Conservation (phyloP, 2,888 invertebrate species). For the Diplazon laetatorius region DNA sequence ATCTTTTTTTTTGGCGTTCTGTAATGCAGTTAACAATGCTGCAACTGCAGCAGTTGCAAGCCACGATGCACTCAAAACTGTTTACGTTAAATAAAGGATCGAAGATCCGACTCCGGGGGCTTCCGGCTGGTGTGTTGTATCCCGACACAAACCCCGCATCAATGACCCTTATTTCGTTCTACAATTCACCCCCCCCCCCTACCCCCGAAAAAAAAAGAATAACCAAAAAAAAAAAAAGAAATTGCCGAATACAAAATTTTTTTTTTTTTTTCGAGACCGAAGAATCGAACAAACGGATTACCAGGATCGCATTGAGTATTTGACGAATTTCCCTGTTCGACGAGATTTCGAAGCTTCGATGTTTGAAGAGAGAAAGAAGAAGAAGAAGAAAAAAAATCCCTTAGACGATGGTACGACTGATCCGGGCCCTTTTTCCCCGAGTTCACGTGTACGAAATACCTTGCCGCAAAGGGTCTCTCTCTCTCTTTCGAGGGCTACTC, state of each 20-base stretch:
- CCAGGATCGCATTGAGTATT: conserved; percentile 62
- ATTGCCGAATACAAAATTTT: conserved; percentile 39
- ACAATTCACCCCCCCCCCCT: too few species aligned
- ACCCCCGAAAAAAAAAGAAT: too few species aligned
- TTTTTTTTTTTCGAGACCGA: conserved; percentile 65
- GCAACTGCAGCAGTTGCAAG: background rate
- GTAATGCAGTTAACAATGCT: too few species aligned
- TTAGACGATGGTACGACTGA: conserved; percentile 65
- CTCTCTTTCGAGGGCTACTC: background rate
- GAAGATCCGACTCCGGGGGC: conserved; percentile 16
- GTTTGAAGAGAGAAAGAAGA: conserved; percentile 70
- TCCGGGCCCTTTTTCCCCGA: conserved; percentile 34
- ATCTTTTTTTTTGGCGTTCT: too few species aligned
- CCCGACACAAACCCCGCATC: background rate
- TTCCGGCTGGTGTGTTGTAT: conserved; percentile 15
- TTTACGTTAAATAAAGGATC: conserved; percentile 75
- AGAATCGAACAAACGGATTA: conserved; percentile 76
- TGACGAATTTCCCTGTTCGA: conserved; percentile 28
- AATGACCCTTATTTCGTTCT: background rate
- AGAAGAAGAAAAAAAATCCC: conserved; percentile 72
- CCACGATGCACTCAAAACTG: conserved; percentile 63
- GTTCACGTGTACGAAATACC: conserved; percentile 19
- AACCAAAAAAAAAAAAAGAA: background rate
- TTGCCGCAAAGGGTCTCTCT: conserved; percentile 48
- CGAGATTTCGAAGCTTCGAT: conserved; percentile 18